phyloP scores from a whole-genome alignment of 2,113 vertebrate genomes.

The Aythya baeri region DNA sequence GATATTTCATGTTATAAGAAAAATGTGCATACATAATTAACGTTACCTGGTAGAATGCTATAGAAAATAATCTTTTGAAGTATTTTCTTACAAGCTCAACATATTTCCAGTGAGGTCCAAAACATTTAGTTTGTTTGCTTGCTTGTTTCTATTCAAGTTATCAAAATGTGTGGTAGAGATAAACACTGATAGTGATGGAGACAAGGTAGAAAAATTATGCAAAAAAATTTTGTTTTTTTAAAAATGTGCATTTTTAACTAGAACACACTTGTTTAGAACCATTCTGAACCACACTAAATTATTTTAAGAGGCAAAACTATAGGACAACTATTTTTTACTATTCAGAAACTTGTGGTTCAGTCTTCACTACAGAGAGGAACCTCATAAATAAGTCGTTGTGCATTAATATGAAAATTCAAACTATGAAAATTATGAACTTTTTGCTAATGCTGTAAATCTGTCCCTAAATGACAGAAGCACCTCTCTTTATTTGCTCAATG shows the following conservation, averaged over 20 bases:
- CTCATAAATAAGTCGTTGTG: not conserved
- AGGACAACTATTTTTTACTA: not conserved
- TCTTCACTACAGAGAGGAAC: not conserved
- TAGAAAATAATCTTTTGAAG: not conserved
- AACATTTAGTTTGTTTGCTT: not conserved
- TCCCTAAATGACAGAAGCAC: not conserved
- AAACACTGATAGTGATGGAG: not conserved
- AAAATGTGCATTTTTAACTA: not conserved
- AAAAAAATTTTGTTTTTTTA: not conserved
- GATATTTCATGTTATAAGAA: not conserved
- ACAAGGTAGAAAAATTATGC: not conserved
- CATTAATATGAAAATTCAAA: not conserved
- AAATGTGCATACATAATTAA: not conserved
- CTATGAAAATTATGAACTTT: slow-evolving; percentile 15
- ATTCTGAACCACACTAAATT: not conserved
- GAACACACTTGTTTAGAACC: not conserved
- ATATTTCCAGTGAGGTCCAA: not conserved
- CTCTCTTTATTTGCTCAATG: slow-evolving; percentile 5
- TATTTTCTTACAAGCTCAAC: not conserved
- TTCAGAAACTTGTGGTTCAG: not conserved
- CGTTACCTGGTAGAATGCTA: rapidly evolving
- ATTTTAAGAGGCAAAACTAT: not conserved
- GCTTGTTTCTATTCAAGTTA: not conserved
- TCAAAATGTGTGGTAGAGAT: not conserved
- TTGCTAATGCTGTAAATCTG: slow-evolving; percentile 6